These are phyloP conservation scores for Cygnus buccinator DNA, from an alignment of 2,113 vertebrate genomes.

Conservation along the genomic window DNA sequence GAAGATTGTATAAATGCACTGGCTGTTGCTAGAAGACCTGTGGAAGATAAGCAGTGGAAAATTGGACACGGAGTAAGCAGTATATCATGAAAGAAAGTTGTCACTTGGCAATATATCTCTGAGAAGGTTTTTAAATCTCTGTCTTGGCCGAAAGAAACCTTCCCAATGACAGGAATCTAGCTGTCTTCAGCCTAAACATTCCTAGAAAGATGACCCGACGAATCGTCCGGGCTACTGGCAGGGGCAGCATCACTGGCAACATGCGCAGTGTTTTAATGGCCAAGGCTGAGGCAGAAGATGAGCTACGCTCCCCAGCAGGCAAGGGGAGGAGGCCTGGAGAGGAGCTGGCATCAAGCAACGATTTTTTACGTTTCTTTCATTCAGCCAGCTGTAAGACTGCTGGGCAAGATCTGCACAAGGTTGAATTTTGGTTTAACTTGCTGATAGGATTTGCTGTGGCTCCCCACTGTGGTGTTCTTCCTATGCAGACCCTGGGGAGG, in stretches of 20 bases:
- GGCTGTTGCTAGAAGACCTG: constrained; percentile 2
- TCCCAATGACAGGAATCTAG: background rate
- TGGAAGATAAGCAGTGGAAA: constrained; percentile 27
- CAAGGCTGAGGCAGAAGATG: constrained; percentile 1
- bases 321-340: background rate
- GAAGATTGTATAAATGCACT: background rate
- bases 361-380: background rate
- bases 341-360: background rate
- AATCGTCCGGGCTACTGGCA: background rate
- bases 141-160: background rate
- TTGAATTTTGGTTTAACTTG: background rate
- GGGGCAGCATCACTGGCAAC: background rate
- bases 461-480: background rate
- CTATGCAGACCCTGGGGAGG: background rate
- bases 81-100: background rate
- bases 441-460: background rate
- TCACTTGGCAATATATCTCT: background rate
- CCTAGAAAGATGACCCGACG: constrained; percentile 37
- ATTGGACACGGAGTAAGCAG: background rate
- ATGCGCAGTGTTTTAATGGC: background rate
- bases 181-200: constrained; percentile 28
- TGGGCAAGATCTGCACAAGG: background rate
- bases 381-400: background rate
- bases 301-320: background rate
- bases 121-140: background rate